Evolutionary conservation across 2,888 invertebrate species (phyloP), one percentile per base, ranked within the genome.

Genomic region (Hylaea fasciaria): DNA sequence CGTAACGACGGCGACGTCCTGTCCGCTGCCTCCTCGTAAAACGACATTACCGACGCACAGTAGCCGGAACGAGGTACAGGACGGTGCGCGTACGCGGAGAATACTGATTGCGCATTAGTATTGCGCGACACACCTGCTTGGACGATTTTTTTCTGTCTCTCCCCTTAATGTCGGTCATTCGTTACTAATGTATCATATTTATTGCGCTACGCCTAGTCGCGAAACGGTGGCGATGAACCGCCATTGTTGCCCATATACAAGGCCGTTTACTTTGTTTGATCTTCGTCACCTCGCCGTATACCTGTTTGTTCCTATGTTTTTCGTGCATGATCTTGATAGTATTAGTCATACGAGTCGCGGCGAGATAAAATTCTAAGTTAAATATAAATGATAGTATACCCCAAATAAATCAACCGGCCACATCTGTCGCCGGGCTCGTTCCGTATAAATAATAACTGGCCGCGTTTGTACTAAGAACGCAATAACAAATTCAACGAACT

Each of bases 11-110:
- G 87, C 91, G 88, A 91, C 92, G 92, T 92, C 91, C 91, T 91
- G 90, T 90, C 90, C 88, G 87, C 86, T 81, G 80, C 85, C 89
- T 82, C 86, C 84, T 92, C 92, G 90, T 92, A 92, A 92, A 92
- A 91, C 86, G 88, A 91, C 91, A 91, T 88, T 91, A 92, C 90
- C 90, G 90, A 92, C 86, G 83, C 87, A 91, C 92, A 90, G 92
- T 91, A 92, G 92, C 92, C 92, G 92, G 92, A 92, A 92, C 92
- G 91, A 85, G 82, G 86, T 90, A 92, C 92, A 92, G 92, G 92
- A 91, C 92, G 91, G 76, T 90, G 91, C 80, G 85, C 80, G 73
- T 85, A 83, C 86, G 88, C 82, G 68, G 81, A 80, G 91, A 89
- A 92, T 91, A 91, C 86, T 91, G 91, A 91, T 91, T 86, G 85